A percentile compares a stretch with the other conserved stretches of the same genome.
These are phyloP conservation scores for Aphidius colemani DNA, from an alignment of 2,888 invertebrate genomes.

Conservation along the genomic window DNA sequence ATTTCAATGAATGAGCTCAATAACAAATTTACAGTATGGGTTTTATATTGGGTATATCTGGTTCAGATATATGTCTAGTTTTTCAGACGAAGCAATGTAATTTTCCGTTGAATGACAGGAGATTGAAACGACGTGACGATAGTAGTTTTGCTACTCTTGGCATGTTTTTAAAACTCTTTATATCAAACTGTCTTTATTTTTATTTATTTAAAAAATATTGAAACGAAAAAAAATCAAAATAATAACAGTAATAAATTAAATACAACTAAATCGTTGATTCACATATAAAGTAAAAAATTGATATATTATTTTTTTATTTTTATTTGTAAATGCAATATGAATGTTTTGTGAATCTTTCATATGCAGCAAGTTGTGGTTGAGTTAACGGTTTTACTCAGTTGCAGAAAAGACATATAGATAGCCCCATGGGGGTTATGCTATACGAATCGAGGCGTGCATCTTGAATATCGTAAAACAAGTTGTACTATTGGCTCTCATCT, in stretches of 20 bases:
- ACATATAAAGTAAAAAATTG: too few species aligned
- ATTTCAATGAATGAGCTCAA: neutral
- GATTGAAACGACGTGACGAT: slow-evolving; percentile 24
- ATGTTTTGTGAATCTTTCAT: too few species aligned
- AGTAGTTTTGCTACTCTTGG: slow-evolving; percentile 4
- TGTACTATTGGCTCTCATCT: slow-evolving; percentile 16
- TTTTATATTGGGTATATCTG: slow-evolving; percentile 9
- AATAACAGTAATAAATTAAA: too few species aligned
- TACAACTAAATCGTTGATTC: too few species aligned
- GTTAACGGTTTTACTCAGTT: neutral
- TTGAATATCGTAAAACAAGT: slow-evolving; percentile 22
- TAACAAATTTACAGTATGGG: slow-evolving; percentile 7
- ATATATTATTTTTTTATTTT: too few species aligned
- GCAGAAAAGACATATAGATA: too few species aligned
- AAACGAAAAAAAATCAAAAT: too few species aligned
- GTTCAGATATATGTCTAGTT: neutral
- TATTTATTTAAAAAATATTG: too few species aligned
- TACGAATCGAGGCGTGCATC: slow-evolving; percentile 21
- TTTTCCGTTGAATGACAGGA: slow-evolving; percentile 24
- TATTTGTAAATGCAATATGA: too few species aligned
- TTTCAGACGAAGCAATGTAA: slow-evolving; percentile 12
- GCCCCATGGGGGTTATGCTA: too few species aligned
- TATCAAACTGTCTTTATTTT: slow-evolving; percentile 1
- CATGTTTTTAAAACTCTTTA: slow-evolving; percentile 15
- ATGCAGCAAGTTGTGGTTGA: neutral